phyloP scores from a whole-genome alignment of 2,888 invertebrate species.

The Lasioglossum zephyrum region DNA sequence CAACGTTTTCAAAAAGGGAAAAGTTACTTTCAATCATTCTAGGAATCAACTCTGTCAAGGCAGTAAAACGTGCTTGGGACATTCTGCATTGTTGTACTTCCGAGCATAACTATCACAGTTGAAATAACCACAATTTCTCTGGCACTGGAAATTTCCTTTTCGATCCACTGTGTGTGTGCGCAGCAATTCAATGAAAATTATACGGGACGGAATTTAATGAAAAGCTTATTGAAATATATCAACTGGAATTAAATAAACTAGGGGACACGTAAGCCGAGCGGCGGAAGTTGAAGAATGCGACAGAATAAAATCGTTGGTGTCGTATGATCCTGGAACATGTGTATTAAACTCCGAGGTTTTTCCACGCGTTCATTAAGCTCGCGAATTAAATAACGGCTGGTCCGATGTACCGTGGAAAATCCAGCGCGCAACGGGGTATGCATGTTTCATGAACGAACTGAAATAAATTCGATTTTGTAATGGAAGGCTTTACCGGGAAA shows the following conservation, averaged over 20 bases:
- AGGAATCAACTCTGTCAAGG: too few species aligned
- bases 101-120: too few species aligned
- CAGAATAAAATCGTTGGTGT: constrained; percentile 10
- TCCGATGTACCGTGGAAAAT: constrained; percentile 16
- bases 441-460: constrained; percentile 23
- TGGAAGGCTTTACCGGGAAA: constrained; percentile 10
- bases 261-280: background rate
- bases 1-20: too few species aligned
- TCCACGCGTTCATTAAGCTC: constrained; percentile 15
- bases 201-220: background rate
- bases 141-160: too few species aligned
- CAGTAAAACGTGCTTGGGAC: too few species aligned
- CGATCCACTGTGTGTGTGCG: background rate
- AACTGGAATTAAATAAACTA: constrained; percentile 10
- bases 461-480: constrained; percentile 24
- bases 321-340: background rate
- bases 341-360: constrained; percentile 14
- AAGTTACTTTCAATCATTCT: too few species aligned
- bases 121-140: too few species aligned
- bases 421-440: background rate
- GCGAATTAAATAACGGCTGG: constrained; percentile 22
- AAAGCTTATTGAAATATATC: background rate
- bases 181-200: background rate
- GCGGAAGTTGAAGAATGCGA: background rate
- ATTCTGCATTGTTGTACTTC: too few species aligned